phyloP scores from a whole-genome alignment of 2,888 invertebrate species.

The Gortyna flavago region DNA sequence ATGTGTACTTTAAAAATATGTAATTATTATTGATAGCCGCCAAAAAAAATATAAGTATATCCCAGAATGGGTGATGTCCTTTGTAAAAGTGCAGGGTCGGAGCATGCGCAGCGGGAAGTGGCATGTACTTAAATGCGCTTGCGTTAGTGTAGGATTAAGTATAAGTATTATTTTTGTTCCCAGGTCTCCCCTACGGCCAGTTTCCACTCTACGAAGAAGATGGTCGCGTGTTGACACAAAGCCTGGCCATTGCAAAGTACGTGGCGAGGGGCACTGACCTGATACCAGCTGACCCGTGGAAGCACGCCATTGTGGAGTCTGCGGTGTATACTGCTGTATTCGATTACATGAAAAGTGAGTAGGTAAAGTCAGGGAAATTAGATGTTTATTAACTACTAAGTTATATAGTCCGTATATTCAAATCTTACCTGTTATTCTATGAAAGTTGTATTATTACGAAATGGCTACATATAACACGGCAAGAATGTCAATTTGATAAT shows the following conservation, averaged over 20 bases:
- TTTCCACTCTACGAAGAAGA: conserved; percentile 82
- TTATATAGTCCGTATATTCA: too few species aligned
- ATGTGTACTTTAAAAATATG: too few species aligned
- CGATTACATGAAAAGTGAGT: conserved; percentile 50
- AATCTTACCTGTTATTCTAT: too few species aligned
- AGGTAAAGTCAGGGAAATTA: not conserved
- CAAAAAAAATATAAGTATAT: too few species aligned
- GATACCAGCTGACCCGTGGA: conserved; percentile 85
- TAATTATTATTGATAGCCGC: too few species aligned
- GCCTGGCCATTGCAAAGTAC: conserved; percentile 88
- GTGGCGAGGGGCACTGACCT: conserved; percentile 86
- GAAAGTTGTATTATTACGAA: too few species aligned
- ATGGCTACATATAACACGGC: too few species aligned
- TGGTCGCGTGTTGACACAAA: conserved; percentile 76
- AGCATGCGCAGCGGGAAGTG: too few species aligned
- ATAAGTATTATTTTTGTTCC: not conserved
- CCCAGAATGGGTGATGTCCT: too few species aligned
- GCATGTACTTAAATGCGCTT: not conserved
- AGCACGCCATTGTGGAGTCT: conserved; percentile 85
- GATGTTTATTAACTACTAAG: not conserved
- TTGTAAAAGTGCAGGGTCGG: too few species aligned
- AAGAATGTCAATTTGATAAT: too few species aligned
- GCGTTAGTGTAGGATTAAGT: too few species aligned
- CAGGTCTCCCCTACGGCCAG: conserved; percentile 77
- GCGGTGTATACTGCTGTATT: conserved; percentile 11